Evolutionary conservation across 2,797 vertebrate species (phyloP).

Genomic region (Tapirus indicus): DNA sequence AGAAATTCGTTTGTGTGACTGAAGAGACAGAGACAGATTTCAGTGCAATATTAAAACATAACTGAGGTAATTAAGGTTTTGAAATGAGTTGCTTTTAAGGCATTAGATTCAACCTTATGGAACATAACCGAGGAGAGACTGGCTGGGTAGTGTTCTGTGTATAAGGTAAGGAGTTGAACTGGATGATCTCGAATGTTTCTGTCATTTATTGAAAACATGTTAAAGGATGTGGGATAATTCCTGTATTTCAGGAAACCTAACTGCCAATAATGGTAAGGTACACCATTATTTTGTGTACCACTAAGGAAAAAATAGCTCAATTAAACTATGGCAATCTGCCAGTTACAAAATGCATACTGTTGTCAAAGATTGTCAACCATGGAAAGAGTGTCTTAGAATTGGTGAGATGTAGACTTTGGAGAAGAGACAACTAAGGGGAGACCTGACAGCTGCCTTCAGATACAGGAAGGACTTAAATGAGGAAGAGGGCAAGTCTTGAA

Average conservation of each 20-base stretch:
- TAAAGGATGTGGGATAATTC: neutral
- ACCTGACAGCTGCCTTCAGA: neutral
- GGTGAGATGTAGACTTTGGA: neutral
- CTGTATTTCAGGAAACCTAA: constrained; percentile 21
- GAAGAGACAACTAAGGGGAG: neutral
- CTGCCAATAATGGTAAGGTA: neutral
- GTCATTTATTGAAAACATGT: neutral
- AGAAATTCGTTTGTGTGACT: neutral
- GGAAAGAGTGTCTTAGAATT: neutral
- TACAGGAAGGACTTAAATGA: neutral
- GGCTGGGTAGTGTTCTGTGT: neutral
- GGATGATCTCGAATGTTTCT: neutral
- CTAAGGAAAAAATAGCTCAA: neutral
- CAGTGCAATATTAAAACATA: neutral
- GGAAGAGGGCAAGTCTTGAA: neutral
- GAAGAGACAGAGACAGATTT: neutral
- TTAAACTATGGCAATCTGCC: neutral
- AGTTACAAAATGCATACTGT: neutral
- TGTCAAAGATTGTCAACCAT: neutral
- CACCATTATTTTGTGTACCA: neutral
- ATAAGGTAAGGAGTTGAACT: constrained; percentile 35
- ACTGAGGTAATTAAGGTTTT: neutral
- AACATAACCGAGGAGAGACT: constrained; percentile 7
- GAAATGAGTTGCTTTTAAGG: constrained; percentile 6
- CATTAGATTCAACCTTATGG: neutral